A percentile compares a stretch with the other conserved stretches of the same genome.
phyloP scores from a whole-genome alignment of 2,888 invertebrate genomes.

The Mesochorus sp. region DNA sequence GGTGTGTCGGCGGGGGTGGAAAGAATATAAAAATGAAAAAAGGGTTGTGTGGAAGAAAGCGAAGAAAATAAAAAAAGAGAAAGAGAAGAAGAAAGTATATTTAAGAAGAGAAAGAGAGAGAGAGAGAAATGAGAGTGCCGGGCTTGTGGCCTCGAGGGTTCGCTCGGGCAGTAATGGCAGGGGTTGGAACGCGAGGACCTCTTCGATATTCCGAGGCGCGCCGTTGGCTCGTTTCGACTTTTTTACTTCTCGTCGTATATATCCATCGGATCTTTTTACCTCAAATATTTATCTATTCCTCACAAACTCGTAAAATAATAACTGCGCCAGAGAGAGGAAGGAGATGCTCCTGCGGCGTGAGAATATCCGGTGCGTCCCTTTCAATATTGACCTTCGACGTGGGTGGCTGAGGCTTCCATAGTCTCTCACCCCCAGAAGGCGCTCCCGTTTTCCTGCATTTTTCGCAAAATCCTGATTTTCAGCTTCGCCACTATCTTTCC shows the following conservation, averaged over 20 bases:
- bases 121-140: slow-evolving; percentile 1
- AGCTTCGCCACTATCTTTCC: too few species aligned
- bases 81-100: neutral
- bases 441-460: too few species aligned
- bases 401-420: too few species aligned
- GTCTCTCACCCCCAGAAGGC: too few species aligned
- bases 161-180: slow-evolving; percentile 4
- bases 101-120: neutral
- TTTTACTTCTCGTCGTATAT: slow-evolving; percentile 3
- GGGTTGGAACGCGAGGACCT: slow-evolving; percentile 11
- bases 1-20: slow-evolving; percentile 7
- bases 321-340: too few species aligned
- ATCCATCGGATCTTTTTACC: slow-evolving; percentile 9
- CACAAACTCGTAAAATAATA: slow-evolving; percentile 6
- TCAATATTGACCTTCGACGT: too few species aligned
- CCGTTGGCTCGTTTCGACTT: slow-evolving; percentile 15
- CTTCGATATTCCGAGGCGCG: slow-evolving; percentile 41
- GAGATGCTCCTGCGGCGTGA: too few species aligned
- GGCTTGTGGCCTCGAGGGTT: slow-evolving; percentile 28
- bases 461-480: neutral
- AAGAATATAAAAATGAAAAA: slow-evolving; percentile 17
- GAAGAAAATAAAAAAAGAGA: neutral
- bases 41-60: neutral
- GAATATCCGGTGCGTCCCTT: too few species aligned
- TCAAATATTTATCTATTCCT: slow-evolving; percentile 42